A percentile compares a stretch with the other conserved stretches of the same genome.
Evolutionary conservation across 2,113 vertebrate genomes (phyloP).

Genomic region (Irena cyanogastra): DNA sequence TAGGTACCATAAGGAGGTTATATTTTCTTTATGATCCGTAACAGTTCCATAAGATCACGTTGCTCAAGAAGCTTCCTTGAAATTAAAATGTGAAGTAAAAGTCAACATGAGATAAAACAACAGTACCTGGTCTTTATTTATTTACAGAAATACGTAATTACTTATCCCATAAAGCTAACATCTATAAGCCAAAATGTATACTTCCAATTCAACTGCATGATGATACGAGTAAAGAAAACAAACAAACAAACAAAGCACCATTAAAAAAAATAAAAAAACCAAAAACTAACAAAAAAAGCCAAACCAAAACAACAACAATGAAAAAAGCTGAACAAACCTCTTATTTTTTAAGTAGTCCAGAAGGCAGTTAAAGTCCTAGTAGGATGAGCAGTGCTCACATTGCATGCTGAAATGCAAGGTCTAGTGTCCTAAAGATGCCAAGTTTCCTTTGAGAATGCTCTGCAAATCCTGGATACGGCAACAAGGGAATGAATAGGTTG

Average conservation of each 20-base stretch:
- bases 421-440: neutral
- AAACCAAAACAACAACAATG: neutral
- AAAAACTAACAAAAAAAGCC: no score
- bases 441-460: neutral
- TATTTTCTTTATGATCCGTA: neutral
- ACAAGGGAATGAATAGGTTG: neutral
- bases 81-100: neutral
- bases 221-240: accelerated
- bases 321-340: neutral
- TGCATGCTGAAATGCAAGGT: neutral
- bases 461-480: neutral
- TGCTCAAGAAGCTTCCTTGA: neutral
- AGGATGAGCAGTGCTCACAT: neutral
- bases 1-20: neutral
- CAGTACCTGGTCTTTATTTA: neutral
- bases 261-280: neutral
- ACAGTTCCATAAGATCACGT: neutral
- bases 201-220: neutral
- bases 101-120: neutral
- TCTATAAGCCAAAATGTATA: neutral
- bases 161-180: neutral
- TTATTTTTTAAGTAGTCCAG: neutral
- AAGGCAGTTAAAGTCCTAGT: neutral
- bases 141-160: neutral
- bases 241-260: neutral